phyloP scores from a whole-genome alignment of 2,113 vertebrate species.

The Eidolon helvum region DNA sequence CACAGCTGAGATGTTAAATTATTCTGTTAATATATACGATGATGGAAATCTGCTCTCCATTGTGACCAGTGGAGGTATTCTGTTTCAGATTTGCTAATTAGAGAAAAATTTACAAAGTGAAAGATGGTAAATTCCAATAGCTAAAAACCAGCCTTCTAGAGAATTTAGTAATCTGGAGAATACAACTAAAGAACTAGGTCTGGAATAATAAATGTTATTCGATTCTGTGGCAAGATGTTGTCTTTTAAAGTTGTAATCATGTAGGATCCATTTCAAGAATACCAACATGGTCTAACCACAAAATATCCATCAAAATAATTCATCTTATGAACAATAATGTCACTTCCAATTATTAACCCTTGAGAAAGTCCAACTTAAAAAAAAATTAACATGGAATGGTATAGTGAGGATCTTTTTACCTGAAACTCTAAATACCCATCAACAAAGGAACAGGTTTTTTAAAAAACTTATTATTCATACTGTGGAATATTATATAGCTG shows the following conservation, averaged over 20 bases:
- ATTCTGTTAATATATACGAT: conserved; percentile 97
- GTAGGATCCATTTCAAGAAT: not conserved
- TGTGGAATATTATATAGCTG: not conserved
- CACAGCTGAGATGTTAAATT: conserved; percentile 97
- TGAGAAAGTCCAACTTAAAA: not conserved
- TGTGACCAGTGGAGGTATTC: conserved; percentile 96
- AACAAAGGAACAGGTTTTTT: not conserved
- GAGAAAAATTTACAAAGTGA: not conserved
- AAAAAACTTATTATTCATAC: not conserved
- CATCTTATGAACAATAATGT: not conserved
- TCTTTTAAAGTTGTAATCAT: not conserved
- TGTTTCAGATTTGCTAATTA: not conserved
- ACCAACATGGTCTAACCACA: not conserved
- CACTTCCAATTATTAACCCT: not conserved
- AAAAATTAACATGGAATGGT: not conserved
- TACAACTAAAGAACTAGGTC: not conserved
- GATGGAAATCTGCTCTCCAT: conserved; percentile 97
- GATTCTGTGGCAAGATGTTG: not conserved
- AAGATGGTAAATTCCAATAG: not conserved
- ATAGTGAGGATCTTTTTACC: not conserved
- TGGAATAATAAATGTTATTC: not conserved
- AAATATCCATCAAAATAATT: not conserved
- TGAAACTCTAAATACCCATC: not conserved
- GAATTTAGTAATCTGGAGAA: not conserved
- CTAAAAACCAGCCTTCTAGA: not conserved